Evolutionary conservation across 2,888 invertebrate genomes (phyloP), one percentile per base, ranked within the genome.

Genomic region (Shargacucullia verbasci): DNA sequence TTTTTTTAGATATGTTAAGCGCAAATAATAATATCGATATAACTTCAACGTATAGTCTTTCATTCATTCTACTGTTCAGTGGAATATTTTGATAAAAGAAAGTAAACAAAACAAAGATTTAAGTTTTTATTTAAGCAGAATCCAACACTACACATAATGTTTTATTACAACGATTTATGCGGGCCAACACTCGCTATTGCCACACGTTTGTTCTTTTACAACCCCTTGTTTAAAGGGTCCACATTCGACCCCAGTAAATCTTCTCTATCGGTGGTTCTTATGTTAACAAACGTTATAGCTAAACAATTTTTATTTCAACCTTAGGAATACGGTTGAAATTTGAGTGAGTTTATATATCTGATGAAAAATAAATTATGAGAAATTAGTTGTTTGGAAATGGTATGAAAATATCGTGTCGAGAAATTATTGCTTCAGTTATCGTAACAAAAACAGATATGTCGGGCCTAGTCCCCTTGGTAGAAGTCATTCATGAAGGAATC

Each of bases 161-260:
- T 73, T 78, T 76, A 74, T 78, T 65, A 68, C 44, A 13, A 54
- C 60, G 38, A 70, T 76, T 70, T 77, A 64, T 59, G 39, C 56
- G 45, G 35, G 35, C 48, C 41, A 64, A 73, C 59, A 66, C 57
- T 44, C 52, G 12, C 70, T 55, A 66, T 59, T 55, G 58, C 70
- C 59, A 44, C 55, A 49, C 44, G 46, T 56, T 61, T 64, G 68
- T 71, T 69, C 61, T 70, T 68, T 68, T 70, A 73, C 73, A 70
- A 70, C 70, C 81, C 79, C 79, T 81, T 83, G 80, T 82, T 84
- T 81, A 80, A 78, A 76, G 78, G 72, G 74, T 58, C 62, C 53
- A 64, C 59, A 73, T 71, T 78, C 78, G 77, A 83, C 83, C 84
- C 77, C 78, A 59, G 79, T 84, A 87, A 85, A 87, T 87, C 83